A percentile compares a stretch with the other conserved stretches of the same genome.
phyloP scores from a whole-genome alignment of 2,888 invertebrate genomes.

The Tridacna crocea region DNA sequence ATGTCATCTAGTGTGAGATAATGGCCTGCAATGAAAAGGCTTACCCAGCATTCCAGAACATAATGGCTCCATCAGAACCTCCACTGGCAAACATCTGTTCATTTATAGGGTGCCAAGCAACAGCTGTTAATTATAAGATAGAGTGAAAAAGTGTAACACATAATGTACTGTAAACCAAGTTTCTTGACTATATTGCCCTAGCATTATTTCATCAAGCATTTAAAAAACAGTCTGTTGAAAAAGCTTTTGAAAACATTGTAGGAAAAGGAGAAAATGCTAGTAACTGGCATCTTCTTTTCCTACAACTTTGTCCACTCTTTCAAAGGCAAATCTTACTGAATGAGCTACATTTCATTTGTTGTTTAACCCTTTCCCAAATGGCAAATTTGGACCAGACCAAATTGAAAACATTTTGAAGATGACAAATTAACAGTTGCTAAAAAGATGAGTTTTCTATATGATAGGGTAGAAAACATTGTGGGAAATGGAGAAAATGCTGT shows the following conservation, averaged over 20 bases:
- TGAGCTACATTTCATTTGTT: too few species aligned
- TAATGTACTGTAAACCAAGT: too few species aligned
- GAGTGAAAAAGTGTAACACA: too few species aligned
- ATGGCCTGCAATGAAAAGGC: constrained; percentile 59
- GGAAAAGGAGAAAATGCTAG: neutral
- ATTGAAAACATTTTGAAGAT: too few species aligned
- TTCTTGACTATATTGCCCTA: too few species aligned
- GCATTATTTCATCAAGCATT: neutral
- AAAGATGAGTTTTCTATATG: too few species aligned
- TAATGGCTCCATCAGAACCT: constrained; percentile 98
- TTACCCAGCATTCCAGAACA: constrained; percentile 99
- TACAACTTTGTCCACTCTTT: neutral
- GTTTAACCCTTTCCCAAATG: too few species aligned
- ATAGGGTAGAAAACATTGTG: too few species aligned
- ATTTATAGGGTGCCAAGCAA: constrained; percentile 99
- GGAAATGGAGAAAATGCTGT: too few species aligned
- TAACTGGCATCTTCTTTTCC: neutral
- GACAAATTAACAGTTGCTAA: too few species aligned
- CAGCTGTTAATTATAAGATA: constrained; percentile 79
- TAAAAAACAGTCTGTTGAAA: neutral
- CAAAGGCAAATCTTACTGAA: neutral
- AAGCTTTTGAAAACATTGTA: neutral
- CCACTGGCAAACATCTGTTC: constrained; percentile 99
- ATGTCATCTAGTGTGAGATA: too few species aligned
- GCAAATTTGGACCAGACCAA: too few species aligned